A percentile compares a stretch with the other conserved stretches of the same genome.
phyloP scores from a whole-genome alignment of 2,797 vertebrate genomes.

The Brachyalestes nurse region DNA sequence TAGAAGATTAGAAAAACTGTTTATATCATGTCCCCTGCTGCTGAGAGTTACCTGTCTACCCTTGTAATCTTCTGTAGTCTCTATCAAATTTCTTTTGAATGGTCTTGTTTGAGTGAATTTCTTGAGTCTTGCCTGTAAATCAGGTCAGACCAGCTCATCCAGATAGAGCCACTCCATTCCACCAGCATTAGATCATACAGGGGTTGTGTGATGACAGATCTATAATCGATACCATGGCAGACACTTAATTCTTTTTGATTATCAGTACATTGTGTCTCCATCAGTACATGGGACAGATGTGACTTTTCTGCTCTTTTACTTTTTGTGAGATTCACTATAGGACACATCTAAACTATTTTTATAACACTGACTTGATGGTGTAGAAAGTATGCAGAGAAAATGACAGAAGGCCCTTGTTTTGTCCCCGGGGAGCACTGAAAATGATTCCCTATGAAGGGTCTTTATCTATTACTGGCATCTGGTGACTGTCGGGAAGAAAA shows the following conservation, averaged over 20 bases:
- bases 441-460: neutral
- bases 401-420: neutral
- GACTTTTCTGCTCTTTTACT: too few relatives aligned
- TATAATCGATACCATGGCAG: neutral
- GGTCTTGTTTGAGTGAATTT: too few relatives aligned
- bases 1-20: neutral
- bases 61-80: neutral
- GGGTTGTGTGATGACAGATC: too few relatives aligned
- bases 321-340: neutral
- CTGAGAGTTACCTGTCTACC: neutral
- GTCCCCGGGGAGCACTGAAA: neutral
- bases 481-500: slow-evolving; percentile 23
- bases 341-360: neutral
- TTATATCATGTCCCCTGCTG: neutral
- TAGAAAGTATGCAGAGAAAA: neutral
- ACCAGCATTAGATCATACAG: neutral
- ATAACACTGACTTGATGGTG: neutral
- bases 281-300: neutral
- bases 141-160: neutral
- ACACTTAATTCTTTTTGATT: neutral
- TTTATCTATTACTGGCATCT: slow-evolving; percentile 4
- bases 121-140: neutral
- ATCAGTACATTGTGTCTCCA: neutral
- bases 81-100: neutral
- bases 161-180: neutral